A percentile compares a stretch with the other conserved stretches of the same genome.
phyloP scores from a whole-genome alignment of 37 sponge, comb jelly and placozoan species.

The Chondrilla cf. caribensis region DNA sequence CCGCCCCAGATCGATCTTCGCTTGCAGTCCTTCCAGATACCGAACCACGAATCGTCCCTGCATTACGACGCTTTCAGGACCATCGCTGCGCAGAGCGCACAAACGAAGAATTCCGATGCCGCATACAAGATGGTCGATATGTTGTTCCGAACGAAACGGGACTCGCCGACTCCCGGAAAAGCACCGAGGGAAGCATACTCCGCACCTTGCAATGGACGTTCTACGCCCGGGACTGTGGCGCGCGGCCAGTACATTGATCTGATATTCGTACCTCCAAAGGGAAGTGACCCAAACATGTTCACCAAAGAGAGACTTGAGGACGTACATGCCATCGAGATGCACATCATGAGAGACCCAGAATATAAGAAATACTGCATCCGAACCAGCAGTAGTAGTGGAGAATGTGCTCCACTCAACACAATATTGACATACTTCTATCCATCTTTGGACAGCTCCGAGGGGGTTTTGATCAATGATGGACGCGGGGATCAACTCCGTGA shows the following conservation, averaged over 20 bases:
- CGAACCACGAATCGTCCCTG: conserved; percentile 38
- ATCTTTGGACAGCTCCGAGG: background rate
- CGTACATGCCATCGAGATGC: conserved; percentile 52
- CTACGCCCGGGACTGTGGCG: background rate
- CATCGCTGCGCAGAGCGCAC: background rate
- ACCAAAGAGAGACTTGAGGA: conserved; percentile 26
- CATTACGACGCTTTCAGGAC: conserved; percentile 54
- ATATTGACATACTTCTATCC: conserved; percentile 67
- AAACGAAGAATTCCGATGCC: background rate
- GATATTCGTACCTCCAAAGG: conserved; percentile 35
- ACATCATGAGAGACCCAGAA: conserved; percentile 12
- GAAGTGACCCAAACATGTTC: conserved; percentile 36
- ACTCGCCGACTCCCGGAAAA: background rate
- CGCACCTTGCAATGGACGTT: background rate
- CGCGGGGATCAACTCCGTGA: background rate
- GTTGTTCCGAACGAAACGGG: background rate
- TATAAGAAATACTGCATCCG: conserved; percentile 46
- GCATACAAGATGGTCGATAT: too few relatives aligned
- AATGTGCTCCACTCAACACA: conserved; percentile 61
- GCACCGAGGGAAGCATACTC: background rate
- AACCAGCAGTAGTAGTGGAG: background rate
- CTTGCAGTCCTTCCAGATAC: conserved; percentile 48
- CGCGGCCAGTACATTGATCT: conserved; percentile 25
- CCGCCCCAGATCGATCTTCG: conserved; percentile 41
- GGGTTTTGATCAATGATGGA: conserved; percentile 4